Conservation (phyloP, 2,888 invertebrate species). For the Andrena bucephala region DNA sequence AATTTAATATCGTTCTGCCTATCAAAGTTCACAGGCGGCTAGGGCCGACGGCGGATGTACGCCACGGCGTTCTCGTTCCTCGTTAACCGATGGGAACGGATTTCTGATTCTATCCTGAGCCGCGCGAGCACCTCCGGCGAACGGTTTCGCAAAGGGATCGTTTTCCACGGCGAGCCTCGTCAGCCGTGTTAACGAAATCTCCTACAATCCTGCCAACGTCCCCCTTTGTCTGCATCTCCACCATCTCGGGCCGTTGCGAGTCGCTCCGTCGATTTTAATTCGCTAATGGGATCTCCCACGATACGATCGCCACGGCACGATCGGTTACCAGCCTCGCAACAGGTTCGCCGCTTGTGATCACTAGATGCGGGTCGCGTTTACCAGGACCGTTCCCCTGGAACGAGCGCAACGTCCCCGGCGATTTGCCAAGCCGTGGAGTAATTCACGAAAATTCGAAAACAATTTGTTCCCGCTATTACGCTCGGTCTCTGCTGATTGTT, state of each 20-base stretch:
- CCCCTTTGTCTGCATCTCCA: slow-evolving; percentile 31
- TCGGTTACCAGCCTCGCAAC: slow-evolving; percentile 10
- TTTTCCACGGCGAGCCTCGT: slow-evolving; percentile 58
- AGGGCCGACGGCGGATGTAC: slow-evolving; percentile 33
- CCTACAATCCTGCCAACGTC: slow-evolving; percentile 55
- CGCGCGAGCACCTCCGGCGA: slow-evolving; percentile 50
- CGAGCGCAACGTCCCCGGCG: not conserved
- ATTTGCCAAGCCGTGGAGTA: not conserved
- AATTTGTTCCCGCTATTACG: slow-evolving; percentile 5
- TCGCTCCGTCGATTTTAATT: slow-evolving; percentile 9
- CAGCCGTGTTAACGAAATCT: slow-evolving; percentile 65
- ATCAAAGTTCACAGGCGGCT: slow-evolving; percentile 43
- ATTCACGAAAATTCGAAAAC: slow-evolving; percentile 28
- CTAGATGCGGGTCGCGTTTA: no score
- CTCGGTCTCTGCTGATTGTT: slow-evolving; percentile 20
- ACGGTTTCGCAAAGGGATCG: slow-evolving; percentile 65
- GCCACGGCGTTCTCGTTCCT: slow-evolving; percentile 34
- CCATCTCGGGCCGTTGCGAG: not conserved
- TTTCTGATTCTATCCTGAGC: slow-evolving; percentile 58
- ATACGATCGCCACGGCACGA: slow-evolving; percentile 24
- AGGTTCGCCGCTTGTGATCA: not conserved
- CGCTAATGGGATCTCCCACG: slow-evolving; percentile 18
- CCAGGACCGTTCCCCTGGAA: not conserved
- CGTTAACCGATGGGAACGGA: slow-evolving; percentile 67
- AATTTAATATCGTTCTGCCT: slow-evolving; percentile 48